Evolutionary conservation across 1,140 invertebrate genomes (phyloP).

Genomic region (Latrodectus geometricus): DNA sequence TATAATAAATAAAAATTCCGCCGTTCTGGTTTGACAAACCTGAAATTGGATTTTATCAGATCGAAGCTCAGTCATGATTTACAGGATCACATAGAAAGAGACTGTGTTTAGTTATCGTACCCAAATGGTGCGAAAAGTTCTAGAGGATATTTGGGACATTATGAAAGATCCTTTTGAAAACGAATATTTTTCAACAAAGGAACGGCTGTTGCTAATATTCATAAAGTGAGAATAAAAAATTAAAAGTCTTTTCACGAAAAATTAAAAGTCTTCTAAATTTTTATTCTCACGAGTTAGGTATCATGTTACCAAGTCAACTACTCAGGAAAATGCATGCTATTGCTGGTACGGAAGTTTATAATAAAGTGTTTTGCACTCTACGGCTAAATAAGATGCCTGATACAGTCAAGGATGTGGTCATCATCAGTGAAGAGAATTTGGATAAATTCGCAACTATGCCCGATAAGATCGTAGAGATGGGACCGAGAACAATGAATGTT

Average conservation of each 20-base stretch:
- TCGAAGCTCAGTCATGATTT: not conserved
- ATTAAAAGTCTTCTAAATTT: too few relatives aligned
- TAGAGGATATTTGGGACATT: not conserved
- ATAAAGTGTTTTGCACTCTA: not conserved
- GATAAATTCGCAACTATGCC: not conserved
- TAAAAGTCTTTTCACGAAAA: not conserved
- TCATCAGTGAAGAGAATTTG: not conserved
- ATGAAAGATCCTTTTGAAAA: not conserved
- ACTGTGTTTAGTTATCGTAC: not conserved
- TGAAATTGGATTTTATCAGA: not conserved
- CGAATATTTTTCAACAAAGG: not conserved
- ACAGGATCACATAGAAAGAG: not conserved
- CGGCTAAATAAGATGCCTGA: constrained; percentile 7
- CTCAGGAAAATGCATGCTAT: not conserved
- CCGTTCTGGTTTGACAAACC: not conserved
- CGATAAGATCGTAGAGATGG: not conserved
- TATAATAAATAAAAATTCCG: not conserved
- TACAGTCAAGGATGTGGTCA: not conserved
- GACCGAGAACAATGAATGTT: not conserved
- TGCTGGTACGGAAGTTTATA: not conserved
- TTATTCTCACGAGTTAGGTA: not conserved
- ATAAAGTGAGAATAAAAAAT: not conserved
- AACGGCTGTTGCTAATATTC: not conserved
- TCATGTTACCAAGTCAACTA: not conserved
- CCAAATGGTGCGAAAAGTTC: not conserved